Evolutionary conservation across 2,888 invertebrate genomes (phyloP), one percentile per base, ranked within the genome.

Genomic region (Tetrapedia diversipes): DNA sequence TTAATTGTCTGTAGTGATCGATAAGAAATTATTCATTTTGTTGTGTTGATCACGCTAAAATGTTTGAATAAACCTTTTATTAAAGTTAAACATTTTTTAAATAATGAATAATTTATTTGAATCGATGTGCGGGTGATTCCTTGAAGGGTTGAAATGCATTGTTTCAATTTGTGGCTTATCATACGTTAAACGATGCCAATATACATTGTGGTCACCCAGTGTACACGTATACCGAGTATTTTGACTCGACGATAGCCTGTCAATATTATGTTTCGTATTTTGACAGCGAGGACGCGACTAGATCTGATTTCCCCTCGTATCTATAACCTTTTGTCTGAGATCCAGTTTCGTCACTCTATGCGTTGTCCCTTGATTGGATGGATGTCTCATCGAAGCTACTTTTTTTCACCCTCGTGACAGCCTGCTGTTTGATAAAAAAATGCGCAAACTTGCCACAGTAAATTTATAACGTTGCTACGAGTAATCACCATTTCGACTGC

Each of bases 201-300:
- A 34, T 10, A 34, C 14, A 24, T 43, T 3, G 11, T 29, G 47
- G 24, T 41, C 59, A 59, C 37, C 63, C 56, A 22, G 39, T 49
- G 16, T 37, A 29, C 19, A 14, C n/a, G 6, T 10, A 29, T 37
- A 47, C 29, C 14, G 53, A 39, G 43, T 64, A 39, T 70, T 64
- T 43, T 57, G 37, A 43, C 34, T 22, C 49, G 49, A 19, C n/a
- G 11, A 56, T 49, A 22, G 51, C 53, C 19, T 47, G 53, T 59
- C 70, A 69, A 56, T 72, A 79, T 80, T 69, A 53, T 64, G 60
- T 80, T 79, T 70, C 72, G 6, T 60, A 65, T 73, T 76, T 79
- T 60, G 79, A 73, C 69, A 77, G 60, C 41, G 47, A 45, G 37
- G 59, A 72, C 11, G 16, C 11, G 47, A 66, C 34, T 57, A 49